Base-by-base conservation (phyloP, 2,888 invertebrate genomes). In the Agriotes lineatus region DNA sequence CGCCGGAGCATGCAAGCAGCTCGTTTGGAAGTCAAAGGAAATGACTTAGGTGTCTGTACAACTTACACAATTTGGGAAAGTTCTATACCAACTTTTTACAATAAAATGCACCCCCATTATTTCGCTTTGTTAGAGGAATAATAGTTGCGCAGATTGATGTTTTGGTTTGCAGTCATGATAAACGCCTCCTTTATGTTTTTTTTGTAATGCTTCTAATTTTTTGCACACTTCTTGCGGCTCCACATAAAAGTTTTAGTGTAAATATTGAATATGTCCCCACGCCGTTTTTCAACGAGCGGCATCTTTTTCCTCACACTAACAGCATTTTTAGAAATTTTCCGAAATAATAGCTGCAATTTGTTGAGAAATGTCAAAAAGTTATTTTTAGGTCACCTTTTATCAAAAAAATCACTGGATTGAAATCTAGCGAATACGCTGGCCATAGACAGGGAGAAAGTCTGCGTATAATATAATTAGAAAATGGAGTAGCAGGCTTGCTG, bases 41-140 rank as follows among this genome's bases (percentile, higher is more conserved):
- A 78, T 78, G 79, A 76, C 78, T 78, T 73, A 78, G 78, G 78
- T 79, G 78, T 78, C 78, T 77, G 75, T 76, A 74, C 76, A 78
- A 79, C 76, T 78, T 77, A 73, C 73, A 72, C 75, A 76, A 77
- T 78, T 78, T 78, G 74, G 72, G 71, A 76, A 66, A 62, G 61
- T 66, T 62, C 44, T 42, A 67, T 44, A 56, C 14, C 50, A 67
- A 54, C 35, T 66, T 66, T 50, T 64, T 64, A 64, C 19, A 37
- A 58, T 33, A 54, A 52, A 60, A 60, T 48, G 14, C 33, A 52
- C 30, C 52, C 52, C 37, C 20, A 25, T 39, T 39, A 39, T 57
- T 37, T 39, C 12, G 39, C 16, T 57, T 57, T 37, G 52, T 33
- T 33, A 18, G 52, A 22, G 16, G 10, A 30, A 52, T 14, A 52